Conservation (phyloP, 2,888 invertebrate genomes). For the Phaedon cochleariae region DNA sequence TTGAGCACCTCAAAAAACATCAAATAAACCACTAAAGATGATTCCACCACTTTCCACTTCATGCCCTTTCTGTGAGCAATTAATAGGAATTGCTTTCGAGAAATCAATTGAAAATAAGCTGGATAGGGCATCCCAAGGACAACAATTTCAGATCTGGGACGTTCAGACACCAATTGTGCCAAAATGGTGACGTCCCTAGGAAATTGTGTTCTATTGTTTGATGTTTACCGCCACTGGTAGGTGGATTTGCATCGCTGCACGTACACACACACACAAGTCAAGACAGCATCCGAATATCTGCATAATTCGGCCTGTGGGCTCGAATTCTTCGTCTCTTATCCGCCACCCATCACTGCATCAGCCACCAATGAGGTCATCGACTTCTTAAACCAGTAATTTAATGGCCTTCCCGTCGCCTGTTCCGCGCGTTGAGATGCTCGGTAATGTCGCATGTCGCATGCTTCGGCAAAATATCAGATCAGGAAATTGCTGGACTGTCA, state of each 20-base stretch:
- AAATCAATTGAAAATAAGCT: no score
- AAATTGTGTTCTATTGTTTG: no score
- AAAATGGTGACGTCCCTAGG: no score
- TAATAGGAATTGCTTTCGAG: no score
- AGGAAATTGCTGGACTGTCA: neutral
- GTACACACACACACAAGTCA: neutral
- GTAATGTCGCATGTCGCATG: neutral
- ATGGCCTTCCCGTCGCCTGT: conserved; percentile 7
- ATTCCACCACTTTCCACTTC: no score
- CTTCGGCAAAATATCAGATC: neutral
- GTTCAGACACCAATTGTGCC: no score
- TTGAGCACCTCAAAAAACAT: no score
- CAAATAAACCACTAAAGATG: no score
- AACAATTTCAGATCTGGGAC: no score
- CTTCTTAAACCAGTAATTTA: conserved; percentile 44
- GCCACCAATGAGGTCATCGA: conserved; percentile 50
- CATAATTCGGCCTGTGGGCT: conserved; percentile 48
- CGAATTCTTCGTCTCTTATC: conserved; percentile 45
- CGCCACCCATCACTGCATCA: conserved; percentile 45
- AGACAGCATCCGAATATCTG: conserved; percentile 47
- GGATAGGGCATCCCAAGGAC: no score
- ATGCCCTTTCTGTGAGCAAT: no score
- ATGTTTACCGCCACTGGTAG: neutral
- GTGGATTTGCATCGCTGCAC: conserved; percentile 32
- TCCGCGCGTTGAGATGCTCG: conserved; percentile 5